Evolutionary conservation across 2,797 vertebrate species (phyloP), one percentile per base, ranked within the genome.

Genomic region (Apogon hyalosoma): DNA sequence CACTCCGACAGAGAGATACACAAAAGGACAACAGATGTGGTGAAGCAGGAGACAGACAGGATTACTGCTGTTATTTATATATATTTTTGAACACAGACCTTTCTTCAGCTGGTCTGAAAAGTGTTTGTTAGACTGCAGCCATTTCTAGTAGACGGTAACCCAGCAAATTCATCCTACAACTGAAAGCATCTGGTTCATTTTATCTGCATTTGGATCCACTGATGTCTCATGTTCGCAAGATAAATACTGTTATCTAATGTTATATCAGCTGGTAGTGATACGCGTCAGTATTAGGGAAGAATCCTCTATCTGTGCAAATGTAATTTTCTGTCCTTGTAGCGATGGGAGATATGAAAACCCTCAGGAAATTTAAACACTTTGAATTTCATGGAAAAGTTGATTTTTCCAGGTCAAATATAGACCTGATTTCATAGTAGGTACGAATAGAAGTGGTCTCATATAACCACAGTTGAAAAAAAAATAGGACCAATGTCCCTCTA

Each of bases 81-180:
- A n/a, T 42, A 7, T 71, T 43, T 69, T 58, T 33, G 0, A 52
- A 50, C 62, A 41, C 38, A 58, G 75, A 78, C 56, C 59, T 83
- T 63, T 87, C 46, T 91, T 91, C 90, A 90, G 89, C 91, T 88
- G 91, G 90, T 87, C 89, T 91, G 89, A 89, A 75, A 87, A 73
- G 60, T 49, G 66, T 79, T 82, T 73, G 45, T 56, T 33, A 31
- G 16, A 60, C 69, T 38, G 28, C 12, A 79, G 47, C 38, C 2
- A 5, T 46, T 64, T 43, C 70, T 71, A 28, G 24, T 4, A 28
- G 24, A 28, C 24, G 5, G 6, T 28, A 28, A 28, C 24, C 24
- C 24, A 28, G 24, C 24, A 28, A 1, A 28, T 28, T 28, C 2
- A 28, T 28, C 24, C 24, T 28, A 28, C 5, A 6, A 28, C 49